Base-by-base conservation (phyloP, 2,888 invertebrate genomes). In the Rotaria socialis region DNA sequence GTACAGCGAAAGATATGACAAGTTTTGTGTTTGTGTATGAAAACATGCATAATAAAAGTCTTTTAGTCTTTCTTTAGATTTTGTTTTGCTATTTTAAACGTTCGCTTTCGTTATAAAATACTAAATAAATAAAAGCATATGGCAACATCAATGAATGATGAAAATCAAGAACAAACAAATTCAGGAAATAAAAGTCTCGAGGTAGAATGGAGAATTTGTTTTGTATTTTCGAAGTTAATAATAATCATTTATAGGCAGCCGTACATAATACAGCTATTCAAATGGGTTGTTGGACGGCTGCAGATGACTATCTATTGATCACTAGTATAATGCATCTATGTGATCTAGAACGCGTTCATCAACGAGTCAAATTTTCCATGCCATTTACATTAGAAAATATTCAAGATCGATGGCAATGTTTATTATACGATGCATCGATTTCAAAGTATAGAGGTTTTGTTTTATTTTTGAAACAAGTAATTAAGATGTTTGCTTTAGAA, bases 221-320 rank as follows among this genome's bases (percentile, higher is more conserved):
- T 14, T 27, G 3, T 35, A 35, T 35, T 35, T 60, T 24, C 19
- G 0, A 55, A 22, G 1, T 16, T 55, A 22, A 55, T 22, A 55
- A 2, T 67, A 35, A 58, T 50, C 58, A 43, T 85, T 58, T 67
- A 52, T 84, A 86, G 80, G 55, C 60, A 50, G 60, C 87, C 0
- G 50, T 87, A 47, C 43, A 52, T 52, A 87, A 85, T 67, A 85
- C 85, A 43, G 85, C 85, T 14, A 41, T 58, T 35, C 56, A 67
- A 35, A 87, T 87, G 87, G 87, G 87, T n/a, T 85, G 85, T 85
- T 87, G 87, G 87, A 80, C 67, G 10, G 47, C 85, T 8, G 24
- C 41, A 47, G 87, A 87, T 67, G 87, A 87, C 74, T 87, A 74
- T 55, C 22, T 85, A 52, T 47, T 87, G 14, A 85, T 87, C 27